phyloP scores from a whole-genome alignment of 2,797 vertebrate genomes.

The Anguilla obscura region DNA sequence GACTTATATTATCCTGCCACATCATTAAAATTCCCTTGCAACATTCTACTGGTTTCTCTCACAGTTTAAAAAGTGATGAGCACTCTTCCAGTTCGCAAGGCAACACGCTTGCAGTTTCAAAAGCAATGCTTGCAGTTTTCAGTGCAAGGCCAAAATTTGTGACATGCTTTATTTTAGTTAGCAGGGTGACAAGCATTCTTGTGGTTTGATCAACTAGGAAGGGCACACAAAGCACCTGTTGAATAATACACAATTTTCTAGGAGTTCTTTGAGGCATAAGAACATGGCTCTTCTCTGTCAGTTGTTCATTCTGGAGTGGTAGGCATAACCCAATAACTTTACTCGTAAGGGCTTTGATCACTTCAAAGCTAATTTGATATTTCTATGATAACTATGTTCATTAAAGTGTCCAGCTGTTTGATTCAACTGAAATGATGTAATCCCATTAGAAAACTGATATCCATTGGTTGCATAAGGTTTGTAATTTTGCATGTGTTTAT shows the following conservation, averaged over 20 bases:
- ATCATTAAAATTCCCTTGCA: not conserved
- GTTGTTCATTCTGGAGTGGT: not conserved
- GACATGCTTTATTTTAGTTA: not conserved
- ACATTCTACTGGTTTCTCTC: not conserved
- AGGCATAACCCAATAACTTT: not conserved
- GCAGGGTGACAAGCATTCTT: not conserved
- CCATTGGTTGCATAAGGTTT: not conserved
- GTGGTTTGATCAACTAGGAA: not conserved
- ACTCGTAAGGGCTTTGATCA: not conserved
- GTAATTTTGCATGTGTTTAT: not conserved
- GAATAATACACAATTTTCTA: not conserved
- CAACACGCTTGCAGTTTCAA: too few relatives aligned
- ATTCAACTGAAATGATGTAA: not conserved
- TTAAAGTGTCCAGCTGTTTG: not conserved
- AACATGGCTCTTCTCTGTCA: not conserved
- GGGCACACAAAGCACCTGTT: not conserved
- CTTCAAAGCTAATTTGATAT: not conserved
- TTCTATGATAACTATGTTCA: not conserved
- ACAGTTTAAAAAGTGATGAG: not conserved
- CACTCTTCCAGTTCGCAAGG: not conserved
- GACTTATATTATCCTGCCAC: not conserved
- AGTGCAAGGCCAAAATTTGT: not conserved
- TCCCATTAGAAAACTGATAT: not conserved
- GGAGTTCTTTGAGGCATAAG: not conserved
- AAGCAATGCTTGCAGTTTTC: not conserved